Evolutionary conservation across 53 echinoderm and acorn worm genomes (phyloP).

Genomic region (Glandiceps talaboti): DNA sequence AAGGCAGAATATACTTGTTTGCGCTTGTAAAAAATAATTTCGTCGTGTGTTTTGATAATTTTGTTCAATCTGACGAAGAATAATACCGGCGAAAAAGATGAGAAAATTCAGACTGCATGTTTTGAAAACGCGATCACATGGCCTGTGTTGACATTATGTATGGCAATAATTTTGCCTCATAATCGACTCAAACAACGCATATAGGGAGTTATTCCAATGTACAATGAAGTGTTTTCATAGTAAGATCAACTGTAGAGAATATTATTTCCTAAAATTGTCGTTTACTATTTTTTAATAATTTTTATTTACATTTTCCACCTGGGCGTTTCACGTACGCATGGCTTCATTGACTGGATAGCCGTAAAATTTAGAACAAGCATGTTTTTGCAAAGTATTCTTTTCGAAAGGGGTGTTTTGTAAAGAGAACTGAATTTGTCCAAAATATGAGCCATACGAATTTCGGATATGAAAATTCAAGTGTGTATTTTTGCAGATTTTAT

Average conservation of each 20-base stretch:
- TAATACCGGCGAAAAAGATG: neutral
- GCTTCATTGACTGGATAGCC: neutral
- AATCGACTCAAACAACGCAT: no score
- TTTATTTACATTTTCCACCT: neutral
- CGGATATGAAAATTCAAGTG: neutral
- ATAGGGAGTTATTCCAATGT: no score
- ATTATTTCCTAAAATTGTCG: no score
- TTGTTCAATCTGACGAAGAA: neutral
- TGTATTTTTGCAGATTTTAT: neutral
- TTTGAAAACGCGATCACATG: neutral
- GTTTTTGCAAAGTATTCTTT: neutral
- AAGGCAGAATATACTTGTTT: neutral
- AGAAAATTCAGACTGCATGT: neutral
- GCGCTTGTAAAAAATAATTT: neutral
- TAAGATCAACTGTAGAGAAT: no score
- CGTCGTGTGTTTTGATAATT: no score
- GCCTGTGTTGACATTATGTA: neutral
- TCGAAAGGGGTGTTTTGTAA: neutral
- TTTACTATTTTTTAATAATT: no score
- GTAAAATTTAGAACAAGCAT: neutral
- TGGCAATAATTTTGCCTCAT: neutral
- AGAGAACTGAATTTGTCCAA: neutral
- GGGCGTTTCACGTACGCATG: neutral
- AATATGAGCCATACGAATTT: no score
- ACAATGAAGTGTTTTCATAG: no score